Percentiles rank a stretch among this genome's conserved stretches.
phyloP scores from a whole-genome alignment of 2,888 invertebrate genomes.

The Melitaea athalia region DNA sequence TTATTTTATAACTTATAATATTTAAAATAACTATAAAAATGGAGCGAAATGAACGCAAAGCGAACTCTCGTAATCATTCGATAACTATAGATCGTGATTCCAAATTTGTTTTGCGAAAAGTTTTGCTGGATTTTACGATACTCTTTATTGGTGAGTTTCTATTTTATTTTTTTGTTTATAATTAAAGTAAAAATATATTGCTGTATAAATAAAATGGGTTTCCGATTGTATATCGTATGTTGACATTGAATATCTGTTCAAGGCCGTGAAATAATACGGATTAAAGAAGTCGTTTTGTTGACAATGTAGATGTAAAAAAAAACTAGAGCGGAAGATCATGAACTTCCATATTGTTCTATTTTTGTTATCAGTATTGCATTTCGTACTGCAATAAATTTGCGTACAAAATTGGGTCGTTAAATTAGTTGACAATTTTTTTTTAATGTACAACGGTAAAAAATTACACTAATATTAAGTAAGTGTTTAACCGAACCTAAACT shows the following conservation, averaged over 20 bases:
- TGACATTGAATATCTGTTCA: slow-evolving; percentile 34
- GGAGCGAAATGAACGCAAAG: slow-evolving; percentile 73
- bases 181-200: not conserved
- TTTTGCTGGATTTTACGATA: slow-evolving; percentile 85
- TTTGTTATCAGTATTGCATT: slow-evolving; percentile 27
- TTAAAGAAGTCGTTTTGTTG: slow-evolving; percentile 3
- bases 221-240: slow-evolving; percentile 15
- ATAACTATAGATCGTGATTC: slow-evolving; percentile 81
- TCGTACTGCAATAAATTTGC: slow-evolving; percentile 12
- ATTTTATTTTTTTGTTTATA: not conserved
- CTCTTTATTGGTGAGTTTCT: slow-evolving; percentile 85
- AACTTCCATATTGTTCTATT: not conserved
- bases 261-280: slow-evolving; percentile 23
- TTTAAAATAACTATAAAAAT: slow-evolving; percentile 51
- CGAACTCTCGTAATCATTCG: slow-evolving; percentile 65
- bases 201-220: not conserved
- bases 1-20: slow-evolving; percentile 44
- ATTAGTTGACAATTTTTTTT: not conserved
- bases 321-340: slow-evolving; percentile 22
- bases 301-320: slow-evolving; percentile 7
- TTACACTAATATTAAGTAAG: not conserved
- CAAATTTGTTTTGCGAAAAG: slow-evolving; percentile 83
- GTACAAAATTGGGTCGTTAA: not conserved
- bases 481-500: too few species aligned
- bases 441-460: not conserved